Percentiles rank a stretch among this genome's conserved stretches.
Conservation (phyloP, 2,797 vertebrate genomes). For the Halcyon chelicuti region DNA sequence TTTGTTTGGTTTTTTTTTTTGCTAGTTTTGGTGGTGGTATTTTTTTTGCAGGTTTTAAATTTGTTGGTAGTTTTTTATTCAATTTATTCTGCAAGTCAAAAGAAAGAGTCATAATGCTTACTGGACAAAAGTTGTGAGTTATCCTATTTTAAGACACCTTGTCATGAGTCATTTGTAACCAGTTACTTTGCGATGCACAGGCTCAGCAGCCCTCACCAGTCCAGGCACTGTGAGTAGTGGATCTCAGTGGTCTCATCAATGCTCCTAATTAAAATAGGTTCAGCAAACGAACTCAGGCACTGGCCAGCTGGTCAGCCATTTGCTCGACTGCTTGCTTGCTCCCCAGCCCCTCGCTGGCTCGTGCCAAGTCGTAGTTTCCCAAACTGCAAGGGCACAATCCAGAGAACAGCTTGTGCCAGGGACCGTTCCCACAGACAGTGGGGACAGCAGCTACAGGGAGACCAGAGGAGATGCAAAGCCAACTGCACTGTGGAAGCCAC, state of each 20-base stretch:
- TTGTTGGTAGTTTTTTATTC: background rate
- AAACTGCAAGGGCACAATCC: background rate
- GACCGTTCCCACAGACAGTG: background rate
- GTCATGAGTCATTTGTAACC: background rate
- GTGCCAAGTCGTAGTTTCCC: background rate
- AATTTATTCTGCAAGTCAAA: background rate
- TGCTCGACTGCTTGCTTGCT: background rate
- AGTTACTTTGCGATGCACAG: background rate
- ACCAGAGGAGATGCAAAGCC: background rate
- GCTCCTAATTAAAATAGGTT: background rate
- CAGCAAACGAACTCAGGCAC: background rate
- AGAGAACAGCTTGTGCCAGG: background rate
- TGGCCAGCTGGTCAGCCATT: background rate
- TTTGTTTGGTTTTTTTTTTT: background rate
- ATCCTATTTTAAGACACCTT: background rate
- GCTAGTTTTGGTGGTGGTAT: no score
- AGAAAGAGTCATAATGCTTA: background rate
- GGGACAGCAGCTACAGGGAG: background rate
- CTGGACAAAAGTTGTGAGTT: background rate
- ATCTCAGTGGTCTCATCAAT: background rate
- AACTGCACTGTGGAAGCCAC: background rate
- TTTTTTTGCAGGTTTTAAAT: background rate
- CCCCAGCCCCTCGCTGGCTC: background rate
- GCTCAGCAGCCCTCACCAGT: background rate
- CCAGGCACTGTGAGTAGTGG: background rate